Evolutionary conservation across 2,797 vertebrate species (phyloP).

Genomic region (Sternarchorhynchus goeldii): DNA sequence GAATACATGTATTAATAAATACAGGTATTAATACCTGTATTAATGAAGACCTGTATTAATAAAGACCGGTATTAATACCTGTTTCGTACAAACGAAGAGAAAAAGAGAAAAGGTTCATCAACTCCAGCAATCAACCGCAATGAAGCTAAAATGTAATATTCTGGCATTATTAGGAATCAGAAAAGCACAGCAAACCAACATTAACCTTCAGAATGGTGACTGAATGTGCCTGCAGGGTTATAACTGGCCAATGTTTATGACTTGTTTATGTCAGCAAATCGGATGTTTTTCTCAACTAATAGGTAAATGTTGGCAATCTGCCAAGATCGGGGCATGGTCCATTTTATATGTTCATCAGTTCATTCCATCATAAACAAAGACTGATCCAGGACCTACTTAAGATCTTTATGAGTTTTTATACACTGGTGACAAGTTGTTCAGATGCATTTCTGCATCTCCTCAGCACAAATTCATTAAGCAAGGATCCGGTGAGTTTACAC

Average conservation of each 20-base stretch:
- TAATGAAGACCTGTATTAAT: no score
- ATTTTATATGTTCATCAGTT: constrained; percentile 7
- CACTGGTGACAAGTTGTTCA: no score
- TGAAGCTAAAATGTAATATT: constrained; percentile 3
- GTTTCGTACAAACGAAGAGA: no score
- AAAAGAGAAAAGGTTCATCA: no score
- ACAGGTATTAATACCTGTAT: no score
- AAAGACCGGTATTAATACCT: no score
- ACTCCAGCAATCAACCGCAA: no score
- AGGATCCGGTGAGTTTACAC: neutral
- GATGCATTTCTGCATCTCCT: no score
- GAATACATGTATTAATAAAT: no score
- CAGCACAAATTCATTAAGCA: neutral
- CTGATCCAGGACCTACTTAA: neutral
- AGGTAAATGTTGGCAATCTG: constrained; percentile 26
- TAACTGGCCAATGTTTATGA: constrained; percentile 26
- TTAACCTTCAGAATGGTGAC: no score
- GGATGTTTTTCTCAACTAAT: constrained; percentile 33
- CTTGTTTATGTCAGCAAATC: constrained; percentile 31
- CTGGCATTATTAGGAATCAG: neutral
- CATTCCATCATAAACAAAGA: neutral
- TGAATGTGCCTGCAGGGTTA: neutral
- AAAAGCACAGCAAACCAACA: neutral
- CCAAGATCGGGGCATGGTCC: neutral
- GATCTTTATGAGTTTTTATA: no score